These are phyloP conservation scores for Maccullochella peelii DNA, from an alignment of 2,113 vertebrate species.

Conservation along the genomic window DNA sequence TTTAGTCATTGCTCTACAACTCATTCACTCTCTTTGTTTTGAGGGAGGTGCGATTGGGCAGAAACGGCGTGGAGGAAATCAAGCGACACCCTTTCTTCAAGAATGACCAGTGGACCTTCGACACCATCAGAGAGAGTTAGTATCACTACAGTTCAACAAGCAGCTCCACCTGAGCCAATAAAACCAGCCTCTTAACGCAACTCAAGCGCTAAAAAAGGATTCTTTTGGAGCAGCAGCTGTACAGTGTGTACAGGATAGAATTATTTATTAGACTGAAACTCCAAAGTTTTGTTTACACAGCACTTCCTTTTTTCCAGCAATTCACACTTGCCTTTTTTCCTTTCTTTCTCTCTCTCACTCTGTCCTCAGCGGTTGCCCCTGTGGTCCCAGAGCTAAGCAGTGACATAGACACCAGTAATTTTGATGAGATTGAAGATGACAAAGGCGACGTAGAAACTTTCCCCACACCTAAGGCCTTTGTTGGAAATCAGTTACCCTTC, in stretches of 20 bases:
- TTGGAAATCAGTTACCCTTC: conserved; percentile 98
- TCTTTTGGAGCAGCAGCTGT: neutral
- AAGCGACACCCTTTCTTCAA: conserved; percentile 96
- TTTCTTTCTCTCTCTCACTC: neutral
- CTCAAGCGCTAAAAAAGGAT: neutral
- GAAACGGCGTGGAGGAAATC: conserved; percentile 97
- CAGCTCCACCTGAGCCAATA: neutral
- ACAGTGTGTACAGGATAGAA: neutral
- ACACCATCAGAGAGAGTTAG: conserved; percentile 97
- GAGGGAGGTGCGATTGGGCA: conserved; percentile 96
- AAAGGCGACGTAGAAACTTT: conserved; percentile 98
- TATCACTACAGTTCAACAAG: conserved; percentile 49
- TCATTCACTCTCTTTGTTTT: conserved; percentile 67
- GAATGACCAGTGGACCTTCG: conserved; percentile 98
- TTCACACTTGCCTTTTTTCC: conserved; percentile 7
- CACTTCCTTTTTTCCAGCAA: conserved; percentile 15
- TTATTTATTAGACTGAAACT: neutral
- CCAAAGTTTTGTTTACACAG: conserved; percentile 7
- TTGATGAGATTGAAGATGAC: conserved; percentile 98
- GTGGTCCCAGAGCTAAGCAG: conserved; percentile 98
- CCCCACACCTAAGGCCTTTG: conserved; percentile 96
- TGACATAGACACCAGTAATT: conserved; percentile 98
- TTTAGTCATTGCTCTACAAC: neutral
- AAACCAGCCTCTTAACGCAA: neutral
- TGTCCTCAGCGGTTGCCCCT: conserved; percentile 90